Base-by-base conservation (phyloP, 2,888 invertebrate species). In the Anaspis maculata region DNA sequence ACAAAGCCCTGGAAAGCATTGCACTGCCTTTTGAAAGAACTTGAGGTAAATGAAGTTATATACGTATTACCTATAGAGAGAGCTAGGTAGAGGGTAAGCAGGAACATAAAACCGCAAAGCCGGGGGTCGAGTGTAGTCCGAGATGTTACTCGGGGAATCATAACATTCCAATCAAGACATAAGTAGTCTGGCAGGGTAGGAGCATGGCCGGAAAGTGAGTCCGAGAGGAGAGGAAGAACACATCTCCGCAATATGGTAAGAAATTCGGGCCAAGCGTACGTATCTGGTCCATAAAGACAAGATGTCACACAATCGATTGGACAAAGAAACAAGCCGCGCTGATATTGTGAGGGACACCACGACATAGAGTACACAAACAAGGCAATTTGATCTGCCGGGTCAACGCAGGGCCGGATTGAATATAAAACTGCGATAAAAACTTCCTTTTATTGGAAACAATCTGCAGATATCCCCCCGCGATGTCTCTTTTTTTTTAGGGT, bases 271-370 rank as follows among this genome's bases (percentile, higher is more conserved):
- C 49, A 44, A 52, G 50, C 49, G 48, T 52, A 56, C 53, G 51
- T 49, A 54, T 52, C 48, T 46, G 57, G 51, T 54, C 59, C 59
- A 62, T 62, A 62, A 62, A 62, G 60, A 56, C 61, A 62, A 61
- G 60, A 62, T 62, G 62, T 60, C 61, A 60, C 62, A 57, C 59
- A 61, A 62, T 62, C 62, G 62, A 62, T 62, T 62, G 57, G 56
- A 52, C 57, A 56, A 59, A 57, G 57, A 59, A 59, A 58, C 58
- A 58, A 53, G 54, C 57, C 52, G 51, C 48, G 48, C 49, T 49
- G 51, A 56, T 59, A 57, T 58, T 55, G 53, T 48, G 53, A 50
- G 56, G 51, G 54, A 51, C 55, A 51, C 55, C 51, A 51, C 52
- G 51, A 54, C 54, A 49, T 51, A 45, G 49, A 54, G 54, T 58